Percentiles rank a stretch among this genome's conserved stretches.
Conservation (phyloP, 2,113 vertebrate genomes). For the Empidonax alnorum region DNA sequence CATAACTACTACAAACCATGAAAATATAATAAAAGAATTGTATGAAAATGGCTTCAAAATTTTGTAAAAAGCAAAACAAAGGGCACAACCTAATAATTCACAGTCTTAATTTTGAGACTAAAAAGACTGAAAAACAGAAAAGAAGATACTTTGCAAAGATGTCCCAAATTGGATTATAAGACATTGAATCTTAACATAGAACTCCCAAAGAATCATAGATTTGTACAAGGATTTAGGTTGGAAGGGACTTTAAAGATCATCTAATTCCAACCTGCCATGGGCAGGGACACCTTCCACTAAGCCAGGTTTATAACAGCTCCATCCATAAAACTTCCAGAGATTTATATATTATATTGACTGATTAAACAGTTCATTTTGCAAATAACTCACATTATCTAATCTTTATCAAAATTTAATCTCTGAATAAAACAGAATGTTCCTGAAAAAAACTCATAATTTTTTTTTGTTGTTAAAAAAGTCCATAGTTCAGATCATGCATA, state of each 20-base stretch:
- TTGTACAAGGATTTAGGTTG: not conserved
- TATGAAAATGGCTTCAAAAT: not conserved
- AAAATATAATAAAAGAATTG: not conserved
- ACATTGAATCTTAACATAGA: not conserved
- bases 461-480: not conserved
- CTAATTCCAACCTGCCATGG: not conserved
- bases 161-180: not conserved
- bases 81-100: not conserved
- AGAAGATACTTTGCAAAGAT: not conserved
- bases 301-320: not conserved
- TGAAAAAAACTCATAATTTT: not conserved
- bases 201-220: not conserved
- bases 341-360: not conserved
- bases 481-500: not conserved
- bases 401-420: not conserved
- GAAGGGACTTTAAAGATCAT: not conserved
- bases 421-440: not conserved
- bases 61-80: not conserved
- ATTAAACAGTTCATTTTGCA: not conserved
- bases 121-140: not conserved
- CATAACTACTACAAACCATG: not conserved
- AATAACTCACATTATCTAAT: not conserved
- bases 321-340: not conserved
- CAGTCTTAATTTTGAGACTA: not conserved
- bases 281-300: not conserved